These are phyloP conservation scores for Agrotis ipsilon DNA, from an alignment of 2,888 invertebrate species.

Conservation along the genomic window DNA sequence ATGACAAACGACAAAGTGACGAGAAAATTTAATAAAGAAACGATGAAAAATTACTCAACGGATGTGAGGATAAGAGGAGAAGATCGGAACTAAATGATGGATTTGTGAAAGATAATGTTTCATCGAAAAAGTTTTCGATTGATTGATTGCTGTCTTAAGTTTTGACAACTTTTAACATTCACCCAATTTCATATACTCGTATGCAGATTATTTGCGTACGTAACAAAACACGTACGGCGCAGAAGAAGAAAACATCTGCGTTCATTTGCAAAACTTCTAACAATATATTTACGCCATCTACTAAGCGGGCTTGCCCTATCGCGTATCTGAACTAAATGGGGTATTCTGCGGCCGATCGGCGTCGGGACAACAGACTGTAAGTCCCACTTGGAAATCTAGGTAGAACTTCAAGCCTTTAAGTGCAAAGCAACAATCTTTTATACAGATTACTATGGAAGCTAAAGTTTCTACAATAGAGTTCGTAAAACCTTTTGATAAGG, in stretches of 20 bases:
- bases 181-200: not conserved
- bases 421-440: constrained; percentile 50
- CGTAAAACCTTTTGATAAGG: constrained; percentile 39
- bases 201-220: not conserved
- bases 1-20: constrained; percentile 13
- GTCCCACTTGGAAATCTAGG: constrained; percentile 55
- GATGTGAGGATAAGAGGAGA: not conserved
- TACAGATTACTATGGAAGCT: constrained; percentile 39
- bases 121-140: constrained; percentile 15
- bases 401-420: constrained; percentile 46
- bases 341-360: constrained; percentile 18
- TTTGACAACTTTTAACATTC: constrained; percentile 13
- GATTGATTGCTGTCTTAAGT: constrained; percentile 17
- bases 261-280: constrained; percentile 28
- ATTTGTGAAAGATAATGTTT: constrained; percentile 27
- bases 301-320: constrained; percentile 35
- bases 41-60: constrained; percentile 33
- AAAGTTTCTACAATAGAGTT: constrained; percentile 40
- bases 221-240: not conserved
- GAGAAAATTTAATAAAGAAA: constrained; percentile 11
- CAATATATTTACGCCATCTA: constrained; percentile 27
- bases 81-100: constrained; percentile 35
- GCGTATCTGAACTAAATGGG: constrained; percentile 27
- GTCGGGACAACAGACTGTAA: constrained; percentile 54
- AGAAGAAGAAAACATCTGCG: not conserved